phyloP scores from a whole-genome alignment of 2,113 vertebrate species.

The Nannobrachium achirus region DNA sequence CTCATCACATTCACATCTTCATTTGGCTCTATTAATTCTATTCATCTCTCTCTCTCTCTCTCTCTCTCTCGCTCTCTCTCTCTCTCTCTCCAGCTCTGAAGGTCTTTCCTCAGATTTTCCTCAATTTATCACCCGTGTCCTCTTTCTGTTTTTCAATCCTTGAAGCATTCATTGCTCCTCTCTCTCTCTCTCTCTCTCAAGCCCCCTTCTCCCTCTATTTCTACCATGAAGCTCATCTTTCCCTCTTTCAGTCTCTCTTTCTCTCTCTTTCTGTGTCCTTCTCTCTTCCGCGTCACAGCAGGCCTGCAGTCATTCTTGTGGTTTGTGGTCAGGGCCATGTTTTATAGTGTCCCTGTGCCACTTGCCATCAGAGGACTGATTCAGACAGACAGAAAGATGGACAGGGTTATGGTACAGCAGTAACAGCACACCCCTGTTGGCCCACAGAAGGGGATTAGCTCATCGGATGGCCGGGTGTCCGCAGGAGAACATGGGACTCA shows the following conservation, averaged over 20 bases:
- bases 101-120: no score
- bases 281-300: background rate
- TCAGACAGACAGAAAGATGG: conserved; percentile 1
- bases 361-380: conserved; percentile 26
- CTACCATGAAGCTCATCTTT: background rate
- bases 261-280: background rate
- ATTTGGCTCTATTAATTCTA: no score
- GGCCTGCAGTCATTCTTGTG: background rate
- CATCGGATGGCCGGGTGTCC: conserved; percentile 23
- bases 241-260: background rate
- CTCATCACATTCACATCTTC: background rate
- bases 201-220: background rate
- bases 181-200: background rate
- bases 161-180: no score
- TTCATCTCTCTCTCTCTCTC: background rate
- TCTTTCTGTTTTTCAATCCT: no score
- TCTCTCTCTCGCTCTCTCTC: background rate
- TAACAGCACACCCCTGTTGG: background rate
- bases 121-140: no score
- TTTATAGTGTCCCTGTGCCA: conserved; percentile 24
- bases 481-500: background rate
- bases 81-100: conserved; percentile 5
- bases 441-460: conserved; percentile 11
- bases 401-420: background rate
- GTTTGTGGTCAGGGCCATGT: conserved; percentile 23